Base-by-base conservation (phyloP, 2,888 invertebrate genomes). In the Drosophila crucigera region DNA sequence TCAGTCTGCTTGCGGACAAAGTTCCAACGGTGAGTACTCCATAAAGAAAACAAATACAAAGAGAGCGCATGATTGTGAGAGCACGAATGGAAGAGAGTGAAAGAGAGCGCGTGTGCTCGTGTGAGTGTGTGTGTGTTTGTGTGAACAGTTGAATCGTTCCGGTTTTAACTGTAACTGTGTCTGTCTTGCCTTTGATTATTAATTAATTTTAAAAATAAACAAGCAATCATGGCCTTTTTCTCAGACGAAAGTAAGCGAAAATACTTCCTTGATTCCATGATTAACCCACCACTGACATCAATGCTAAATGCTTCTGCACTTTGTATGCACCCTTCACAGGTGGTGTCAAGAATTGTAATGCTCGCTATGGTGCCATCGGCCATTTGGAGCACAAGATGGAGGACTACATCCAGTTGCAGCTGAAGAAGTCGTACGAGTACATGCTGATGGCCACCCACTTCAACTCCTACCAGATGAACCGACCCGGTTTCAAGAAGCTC, bases 341-440 rank as follows among this genome's bases (percentile, higher is more conserved):
- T 55, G 76, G 43, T 19, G 47, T 79, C n/a, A 61, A 33, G 14
- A 72, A 89, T 33, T 92, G 92, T 75, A 87, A 91, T 73, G 80
- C 92, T 5, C 89, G 88, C 4, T 91, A 75, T 75, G 92, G 78
- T 49, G 92, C 92, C 66, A 91, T 92, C 63, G 77, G 80, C 3
- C 82, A 89, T 54, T 77, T 89, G 55, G 88, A 92, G 80, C 64
- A 74, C 31, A 84, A 89, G 62, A 62, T 93, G 11, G 91, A 92
- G 78, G 77, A 84, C 19, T 93, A 92, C 80, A 80, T 94, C 91
- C 96, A 95, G 85, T 93, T 95, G 2, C 96, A 97, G 82, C 93
- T 97, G 37, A 94, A 95, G 63, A 94, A 95, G n/a, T 97, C 97
- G 1, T 97, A 95, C 88, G 96, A 97, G 74, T 97, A 96, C 84